phyloP scores from a whole-genome alignment of 2,888 invertebrate genomes.

The Athalia circularis region DNA sequence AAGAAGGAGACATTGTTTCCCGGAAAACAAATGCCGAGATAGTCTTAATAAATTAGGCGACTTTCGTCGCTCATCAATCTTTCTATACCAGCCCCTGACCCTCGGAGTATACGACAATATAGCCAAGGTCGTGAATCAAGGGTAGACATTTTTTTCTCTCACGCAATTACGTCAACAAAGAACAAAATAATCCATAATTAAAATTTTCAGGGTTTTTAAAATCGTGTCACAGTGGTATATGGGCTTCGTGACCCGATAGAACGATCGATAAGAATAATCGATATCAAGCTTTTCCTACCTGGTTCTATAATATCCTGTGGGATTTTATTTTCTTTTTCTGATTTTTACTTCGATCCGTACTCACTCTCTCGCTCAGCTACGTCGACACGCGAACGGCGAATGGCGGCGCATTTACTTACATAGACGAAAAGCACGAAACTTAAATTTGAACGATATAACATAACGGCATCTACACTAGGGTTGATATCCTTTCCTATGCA shows the following conservation, averaged over 20 bases:
- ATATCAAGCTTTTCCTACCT: not conserved
- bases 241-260: conserved; percentile 28
- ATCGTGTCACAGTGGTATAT: not conserved
- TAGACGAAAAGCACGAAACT: conserved; percentile 23
- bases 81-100: too few relatives aligned
- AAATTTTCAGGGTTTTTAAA: too few relatives aligned
- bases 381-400: not conserved
- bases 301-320: not conserved
- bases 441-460: conserved; percentile 15
- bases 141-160: too few relatives aligned
- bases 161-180: too few relatives aligned
- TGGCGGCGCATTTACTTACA: not conserved
- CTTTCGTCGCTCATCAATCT: conserved; percentile 8
- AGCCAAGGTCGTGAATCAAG: too few relatives aligned
- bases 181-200: too few relatives aligned
- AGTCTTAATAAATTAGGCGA: conserved; percentile 25
- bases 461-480: not conserved
- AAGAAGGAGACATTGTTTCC: too few relatives aligned
- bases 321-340: not conserved
- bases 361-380: not conserved
- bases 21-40: conserved; percentile 7
- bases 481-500: conserved; percentile 41
- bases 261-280: conserved; percentile 30
- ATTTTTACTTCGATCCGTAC: not conserved
- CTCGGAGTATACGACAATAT: too few relatives aligned